Evolutionary conservation across 2,113 vertebrate genomes (phyloP).

Genomic region (Coregonus clupeaformis): DNA sequence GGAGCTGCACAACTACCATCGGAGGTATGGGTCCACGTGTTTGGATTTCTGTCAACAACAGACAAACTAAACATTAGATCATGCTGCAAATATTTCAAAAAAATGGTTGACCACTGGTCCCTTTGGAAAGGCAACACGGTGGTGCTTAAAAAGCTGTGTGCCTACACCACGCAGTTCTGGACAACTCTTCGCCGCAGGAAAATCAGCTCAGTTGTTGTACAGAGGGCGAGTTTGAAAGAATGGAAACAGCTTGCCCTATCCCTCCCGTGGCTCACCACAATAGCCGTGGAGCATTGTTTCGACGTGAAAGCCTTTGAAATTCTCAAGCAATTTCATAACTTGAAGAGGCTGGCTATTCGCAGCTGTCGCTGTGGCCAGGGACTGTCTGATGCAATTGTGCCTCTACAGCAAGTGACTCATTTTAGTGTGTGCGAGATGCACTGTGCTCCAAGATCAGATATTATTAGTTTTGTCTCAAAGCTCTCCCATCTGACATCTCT

Average conservation of each 20-base stretch:
- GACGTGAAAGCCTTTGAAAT: constrained; percentile 28
- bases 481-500: constrained; percentile 36
- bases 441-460: constrained; percentile 14
- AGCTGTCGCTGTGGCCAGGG: constrained; percentile 22
- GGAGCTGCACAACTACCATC: constrained; percentile 44
- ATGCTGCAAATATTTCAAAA: constrained; percentile 40
- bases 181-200: constrained; percentile 38
- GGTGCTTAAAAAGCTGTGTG: constrained; percentile 25
- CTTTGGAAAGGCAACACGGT: constrained; percentile 47
- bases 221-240: constrained; percentile 33
- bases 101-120: constrained; percentile 43
- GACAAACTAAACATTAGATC: constrained; percentile 51
- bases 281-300: constrained; percentile 37
- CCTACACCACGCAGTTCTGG: constrained; percentile 39
- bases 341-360: constrained; percentile 39
- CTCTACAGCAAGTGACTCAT: constrained; percentile 36
- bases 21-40: constrained; percentile 50
- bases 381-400: constrained; percentile 5
- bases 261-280: constrained; percentile 40
- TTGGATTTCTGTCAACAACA: constrained; percentile 30
- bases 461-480: constrained; percentile 25
- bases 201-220: constrained; percentile 43
- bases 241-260: constrained; percentile 30
- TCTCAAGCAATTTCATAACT: constrained; percentile 29
- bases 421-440: constrained; percentile 46